phyloP scores from a whole-genome alignment of 2,888 invertebrate species.

The Philereme transversata region DNA sequence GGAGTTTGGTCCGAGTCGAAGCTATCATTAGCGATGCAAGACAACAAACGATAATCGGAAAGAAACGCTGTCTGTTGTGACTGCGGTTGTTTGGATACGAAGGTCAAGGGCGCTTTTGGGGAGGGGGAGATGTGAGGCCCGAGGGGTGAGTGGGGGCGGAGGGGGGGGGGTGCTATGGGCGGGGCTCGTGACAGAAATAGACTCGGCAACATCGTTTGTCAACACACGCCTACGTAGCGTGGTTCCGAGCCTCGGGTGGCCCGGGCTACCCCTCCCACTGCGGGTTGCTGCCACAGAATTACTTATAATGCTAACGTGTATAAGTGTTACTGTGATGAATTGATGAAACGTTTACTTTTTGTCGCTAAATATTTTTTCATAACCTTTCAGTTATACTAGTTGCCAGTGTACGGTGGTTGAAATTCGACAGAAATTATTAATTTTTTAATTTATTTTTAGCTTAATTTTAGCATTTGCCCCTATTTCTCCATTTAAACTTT shows the following conservation, averaged over 20 bases:
- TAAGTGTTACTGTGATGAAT: background rate
- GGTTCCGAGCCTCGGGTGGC: conserved; percentile 44
- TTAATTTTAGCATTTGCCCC: too few species aligned
- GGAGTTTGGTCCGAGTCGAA: background rate
- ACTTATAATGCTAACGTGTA: background rate
- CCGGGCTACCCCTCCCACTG: conserved; percentile 25
- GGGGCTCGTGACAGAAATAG: conserved; percentile 70
- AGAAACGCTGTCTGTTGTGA: conserved; percentile 73
- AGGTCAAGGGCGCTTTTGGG: conserved; percentile 74
- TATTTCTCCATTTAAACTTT: too few species aligned
- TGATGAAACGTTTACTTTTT: too few species aligned
- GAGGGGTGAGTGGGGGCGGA: conserved; percentile 40
- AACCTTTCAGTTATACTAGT: too few species aligned
- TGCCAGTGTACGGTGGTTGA: too few species aligned
- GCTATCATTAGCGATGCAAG: background rate
- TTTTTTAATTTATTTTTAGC: too few species aligned
- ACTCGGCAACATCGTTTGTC: conserved; percentile 75
- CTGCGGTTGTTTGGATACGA: conserved; percentile 81
- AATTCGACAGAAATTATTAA: too few species aligned
- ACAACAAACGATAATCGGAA: conserved; percentile 32
- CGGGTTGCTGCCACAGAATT: conserved; percentile 4
- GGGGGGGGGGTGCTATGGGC: conserved; percentile 50
- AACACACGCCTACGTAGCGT: conserved; percentile 78
- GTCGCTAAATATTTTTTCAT: too few species aligned
- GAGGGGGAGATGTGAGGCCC: conserved; percentile 41